Conservation (phyloP, 2,888 invertebrate genomes). For the Brachypalpus laphriformis region DNA sequence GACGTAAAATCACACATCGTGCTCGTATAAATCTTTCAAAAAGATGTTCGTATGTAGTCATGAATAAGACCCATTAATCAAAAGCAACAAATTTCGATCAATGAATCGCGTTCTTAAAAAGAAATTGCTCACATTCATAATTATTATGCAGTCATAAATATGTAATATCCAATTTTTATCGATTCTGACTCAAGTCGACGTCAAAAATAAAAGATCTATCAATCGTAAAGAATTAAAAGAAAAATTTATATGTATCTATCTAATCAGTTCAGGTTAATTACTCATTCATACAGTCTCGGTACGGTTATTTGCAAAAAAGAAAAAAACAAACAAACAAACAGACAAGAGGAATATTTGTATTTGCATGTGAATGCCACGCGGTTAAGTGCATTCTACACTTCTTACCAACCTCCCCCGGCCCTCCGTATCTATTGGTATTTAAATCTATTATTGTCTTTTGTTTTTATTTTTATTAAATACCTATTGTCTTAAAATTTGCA, state of each 20-base stretch:
- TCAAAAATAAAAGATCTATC: not conserved
- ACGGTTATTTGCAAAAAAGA: not conserved
- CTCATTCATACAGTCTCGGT: not conserved
- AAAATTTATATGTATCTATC: not conserved
- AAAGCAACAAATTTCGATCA: not conserved
- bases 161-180: not conserved
- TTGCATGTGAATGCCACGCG: conserved; percentile 12
- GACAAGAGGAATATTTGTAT: not conserved
- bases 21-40: no score
- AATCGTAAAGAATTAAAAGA: not conserved
- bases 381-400: conserved; percentile 2
- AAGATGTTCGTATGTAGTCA: no score
- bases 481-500: conserved; percentile 17
- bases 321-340: conserved; percentile 22
- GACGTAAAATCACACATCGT: no score
- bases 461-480: not conserved
- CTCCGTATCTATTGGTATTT: not conserved
- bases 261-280: conserved; percentile 18
- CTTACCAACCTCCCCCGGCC: not conserved
- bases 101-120: not conserved
- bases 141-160: not conserved
- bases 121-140: not conserved
- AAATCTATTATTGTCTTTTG: not conserved
- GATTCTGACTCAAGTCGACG: not conserved
- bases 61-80: not conserved